Conservation (phyloP, 1,140 invertebrate species). For the Formica exsecta region DNA sequence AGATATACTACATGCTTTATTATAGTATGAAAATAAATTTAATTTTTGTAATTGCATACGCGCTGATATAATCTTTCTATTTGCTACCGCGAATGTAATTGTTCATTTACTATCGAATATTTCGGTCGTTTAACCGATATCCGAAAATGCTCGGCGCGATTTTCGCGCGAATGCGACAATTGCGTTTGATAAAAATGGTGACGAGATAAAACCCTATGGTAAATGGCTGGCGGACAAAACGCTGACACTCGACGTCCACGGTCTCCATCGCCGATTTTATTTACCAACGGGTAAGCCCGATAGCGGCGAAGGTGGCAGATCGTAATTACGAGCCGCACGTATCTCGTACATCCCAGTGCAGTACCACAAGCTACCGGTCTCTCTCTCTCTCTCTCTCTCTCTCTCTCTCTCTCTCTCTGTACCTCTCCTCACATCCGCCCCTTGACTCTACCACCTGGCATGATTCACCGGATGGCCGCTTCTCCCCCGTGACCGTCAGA, state of each 20-base stretch:
- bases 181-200: conserved; percentile 23
- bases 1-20: neutral
- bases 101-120: neutral
- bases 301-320: conserved; percentile 62
- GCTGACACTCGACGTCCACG: conserved; percentile 21
- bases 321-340: conserved; percentile 80
- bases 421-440: conserved; percentile 42
- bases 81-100: neutral
- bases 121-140: conserved; percentile 16
- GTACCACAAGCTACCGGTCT: conserved; percentile 38
- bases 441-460: conserved; percentile 68
- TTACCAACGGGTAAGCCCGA: conserved; percentile 53
- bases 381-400: neutral
- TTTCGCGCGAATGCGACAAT: conserved; percentile 22
- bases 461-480: conserved; percentile 80
- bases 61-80: neutral
- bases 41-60: conserved; percentile 19
- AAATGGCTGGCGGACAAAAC: conserved; percentile 30
- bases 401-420: neutral
- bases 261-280: conserved; percentile 62
- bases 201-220: conserved; percentile 8
- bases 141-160: neutral
- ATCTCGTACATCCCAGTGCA: conserved; percentile 53
- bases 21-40: neutral
- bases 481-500: conserved; percentile 79